Conservation (phyloP, 92 coral and sea anemone species). For the Anthopleura xanthogrammica region DNA sequence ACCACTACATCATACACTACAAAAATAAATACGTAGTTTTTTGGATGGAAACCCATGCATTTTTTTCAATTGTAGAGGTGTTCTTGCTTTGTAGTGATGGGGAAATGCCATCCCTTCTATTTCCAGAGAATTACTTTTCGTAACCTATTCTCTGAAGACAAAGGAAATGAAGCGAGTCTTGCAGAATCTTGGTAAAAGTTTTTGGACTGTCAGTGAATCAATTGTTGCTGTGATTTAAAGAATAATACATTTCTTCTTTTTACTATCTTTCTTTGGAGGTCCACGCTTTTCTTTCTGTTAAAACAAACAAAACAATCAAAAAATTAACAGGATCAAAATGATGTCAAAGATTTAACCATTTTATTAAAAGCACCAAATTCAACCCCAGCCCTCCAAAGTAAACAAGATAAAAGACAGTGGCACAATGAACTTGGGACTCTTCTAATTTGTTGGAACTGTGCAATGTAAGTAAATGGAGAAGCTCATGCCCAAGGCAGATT, state of each 20-base stretch:
- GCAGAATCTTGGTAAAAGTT: constrained; percentile 15
- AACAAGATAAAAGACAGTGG: no score
- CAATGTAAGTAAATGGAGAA: no score
- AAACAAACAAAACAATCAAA: constrained; percentile 17
- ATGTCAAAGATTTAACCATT: not conserved
- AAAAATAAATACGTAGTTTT: constrained; percentile 41
- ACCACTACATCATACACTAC: constrained; percentile 23
- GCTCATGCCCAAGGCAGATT: no score
- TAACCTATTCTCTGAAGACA: not conserved
- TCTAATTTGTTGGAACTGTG: no score
- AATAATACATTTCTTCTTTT: constrained; percentile 81
- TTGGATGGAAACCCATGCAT: constrained; percentile 8
- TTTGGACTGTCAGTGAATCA: constrained; percentile 18
- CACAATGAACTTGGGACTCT: no score
- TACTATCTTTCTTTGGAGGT: constrained; percentile 54
- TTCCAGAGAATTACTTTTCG: not conserved
- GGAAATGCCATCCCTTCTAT: not conserved
- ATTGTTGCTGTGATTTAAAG: constrained; percentile 42
- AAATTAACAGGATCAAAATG: not conserved
- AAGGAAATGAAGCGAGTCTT: constrained; percentile 1
- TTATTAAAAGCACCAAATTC: not conserved
- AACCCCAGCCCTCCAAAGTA: no score
- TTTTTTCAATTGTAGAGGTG: not conserved
- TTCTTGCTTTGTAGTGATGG: constrained; percentile 1
- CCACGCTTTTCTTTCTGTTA: constrained; percentile 92